phyloP scores from a whole-genome alignment of 2,113 vertebrate species.

The Hemiscyllium ocellatum region DNA sequence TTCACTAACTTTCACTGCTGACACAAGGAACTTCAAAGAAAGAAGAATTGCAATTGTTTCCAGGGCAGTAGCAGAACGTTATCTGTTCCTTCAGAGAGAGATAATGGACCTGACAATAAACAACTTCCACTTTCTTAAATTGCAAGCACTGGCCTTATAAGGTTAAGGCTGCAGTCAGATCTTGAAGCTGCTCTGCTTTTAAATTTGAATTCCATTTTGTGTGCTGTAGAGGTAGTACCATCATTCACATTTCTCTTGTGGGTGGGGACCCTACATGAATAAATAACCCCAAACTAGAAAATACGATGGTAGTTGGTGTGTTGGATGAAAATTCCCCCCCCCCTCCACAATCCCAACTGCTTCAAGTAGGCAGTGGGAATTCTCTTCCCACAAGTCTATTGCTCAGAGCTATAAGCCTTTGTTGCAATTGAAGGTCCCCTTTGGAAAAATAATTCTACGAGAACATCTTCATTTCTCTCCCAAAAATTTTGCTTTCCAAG shows the following conservation, averaged over 20 bases:
- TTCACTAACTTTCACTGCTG: neutral
- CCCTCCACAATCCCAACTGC: neutral
- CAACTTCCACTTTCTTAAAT: neutral
- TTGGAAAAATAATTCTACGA: neutral
- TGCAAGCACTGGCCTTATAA: neutral
- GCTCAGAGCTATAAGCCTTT: neutral
- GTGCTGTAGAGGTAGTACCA: neutral
- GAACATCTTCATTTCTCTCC: neutral
- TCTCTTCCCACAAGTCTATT: neutral
- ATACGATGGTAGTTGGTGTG: neutral
- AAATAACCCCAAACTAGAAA: neutral
- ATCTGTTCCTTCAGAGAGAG: neutral
- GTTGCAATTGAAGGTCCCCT: neutral
- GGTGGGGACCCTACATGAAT: neutral
- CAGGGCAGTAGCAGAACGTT: neutral
- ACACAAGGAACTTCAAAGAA: neutral
- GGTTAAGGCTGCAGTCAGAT: neutral
- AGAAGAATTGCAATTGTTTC: neutral
- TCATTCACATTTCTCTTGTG: neutral
- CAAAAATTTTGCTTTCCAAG: neutral
- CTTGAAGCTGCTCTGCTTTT: neutral
- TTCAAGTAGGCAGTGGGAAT: neutral
- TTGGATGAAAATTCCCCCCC: neutral
- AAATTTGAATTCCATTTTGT: neutral
- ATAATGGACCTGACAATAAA: neutral